phyloP scores from a whole-genome alignment of 1,140 invertebrate genomes.

The Daktulosphaira vitifoliae region DNA sequence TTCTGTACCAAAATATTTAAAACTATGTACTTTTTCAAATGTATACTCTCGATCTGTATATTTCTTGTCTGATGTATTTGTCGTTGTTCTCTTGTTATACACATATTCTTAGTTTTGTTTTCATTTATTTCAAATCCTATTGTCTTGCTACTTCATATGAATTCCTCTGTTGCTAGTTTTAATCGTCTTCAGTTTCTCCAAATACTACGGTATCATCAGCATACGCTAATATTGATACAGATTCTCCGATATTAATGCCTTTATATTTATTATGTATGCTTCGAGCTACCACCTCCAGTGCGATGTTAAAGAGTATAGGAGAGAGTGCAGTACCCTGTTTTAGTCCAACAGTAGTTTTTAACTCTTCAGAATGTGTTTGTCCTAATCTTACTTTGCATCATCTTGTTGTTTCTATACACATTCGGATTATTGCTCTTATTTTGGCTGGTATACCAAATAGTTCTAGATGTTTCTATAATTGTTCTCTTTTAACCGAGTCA shows the following conservation, averaged over 20 bases:
- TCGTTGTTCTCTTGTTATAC: background rate
- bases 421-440: no score
- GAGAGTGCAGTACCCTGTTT: no score
- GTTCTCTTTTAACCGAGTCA: constrained; percentile 7
- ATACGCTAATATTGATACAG: background rate
- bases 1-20: no score
- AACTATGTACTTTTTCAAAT: no score
- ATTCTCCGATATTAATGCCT: background rate
- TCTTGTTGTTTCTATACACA: background rate
- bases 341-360: constrained; percentile 35
- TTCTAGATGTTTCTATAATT: background rate
- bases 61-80: no score
- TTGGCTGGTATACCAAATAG: no score
- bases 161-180: background rate
- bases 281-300: no score
- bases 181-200: background rate
- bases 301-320: no score
- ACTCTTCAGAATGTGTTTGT: background rate
- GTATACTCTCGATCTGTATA: no score
- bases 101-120: constrained; percentile 6
- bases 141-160: background rate
- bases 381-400: background rate
- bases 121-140: background rate
- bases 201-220: background rate
- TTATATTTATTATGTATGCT: background rate